Evolutionary conservation across 2,888 invertebrate genomes (phyloP).

Genomic region (Pandemis heparana): DNA sequence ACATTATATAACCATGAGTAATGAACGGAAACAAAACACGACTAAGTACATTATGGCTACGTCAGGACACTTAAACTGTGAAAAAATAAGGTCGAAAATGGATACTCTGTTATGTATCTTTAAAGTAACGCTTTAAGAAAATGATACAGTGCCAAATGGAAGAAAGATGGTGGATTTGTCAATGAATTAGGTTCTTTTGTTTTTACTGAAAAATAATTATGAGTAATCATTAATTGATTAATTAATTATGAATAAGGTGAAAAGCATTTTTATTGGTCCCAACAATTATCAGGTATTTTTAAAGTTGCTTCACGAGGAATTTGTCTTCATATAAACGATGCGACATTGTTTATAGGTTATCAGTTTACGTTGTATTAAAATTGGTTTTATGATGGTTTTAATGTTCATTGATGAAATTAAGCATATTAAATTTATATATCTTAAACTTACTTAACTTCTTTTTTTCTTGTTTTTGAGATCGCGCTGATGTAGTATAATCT

Average conservation of each 20-base stretch:
- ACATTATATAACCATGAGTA: slow-evolving; percentile 68
- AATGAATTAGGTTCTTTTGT: slow-evolving; percentile 8
- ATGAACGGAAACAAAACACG: slow-evolving; percentile 43
- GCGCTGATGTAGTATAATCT: background rate
- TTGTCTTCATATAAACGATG: too few species aligned
- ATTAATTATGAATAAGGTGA: background rate
- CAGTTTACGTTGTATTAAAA: too few species aligned
- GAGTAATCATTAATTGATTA: slow-evolving; percentile 1
- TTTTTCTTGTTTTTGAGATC: background rate
- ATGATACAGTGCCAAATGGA: slow-evolving; percentile 25
- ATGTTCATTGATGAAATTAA: too few species aligned
- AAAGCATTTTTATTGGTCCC: background rate
- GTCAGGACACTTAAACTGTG: background rate
- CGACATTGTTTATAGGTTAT: too few species aligned
- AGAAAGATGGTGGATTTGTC: slow-evolving; percentile 8
- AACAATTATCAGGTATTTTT: too few species aligned
- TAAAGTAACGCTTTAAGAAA: slow-evolving; percentile 6
- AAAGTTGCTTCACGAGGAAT: too few species aligned
- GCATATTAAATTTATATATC: too few species aligned
- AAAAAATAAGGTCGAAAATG: slow-evolving; percentile 14
- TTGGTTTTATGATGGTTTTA: too few species aligned
- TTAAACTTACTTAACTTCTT: too few species aligned
- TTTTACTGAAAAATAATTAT: slow-evolving; percentile 8
- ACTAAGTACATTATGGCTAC: background rate
- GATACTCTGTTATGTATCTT: background rate